Evolutionary conservation across 2,797 vertebrate genomes (phyloP), one percentile per base, ranked within the genome.

Genomic region (Syngnathus rostellatus): DNA sequence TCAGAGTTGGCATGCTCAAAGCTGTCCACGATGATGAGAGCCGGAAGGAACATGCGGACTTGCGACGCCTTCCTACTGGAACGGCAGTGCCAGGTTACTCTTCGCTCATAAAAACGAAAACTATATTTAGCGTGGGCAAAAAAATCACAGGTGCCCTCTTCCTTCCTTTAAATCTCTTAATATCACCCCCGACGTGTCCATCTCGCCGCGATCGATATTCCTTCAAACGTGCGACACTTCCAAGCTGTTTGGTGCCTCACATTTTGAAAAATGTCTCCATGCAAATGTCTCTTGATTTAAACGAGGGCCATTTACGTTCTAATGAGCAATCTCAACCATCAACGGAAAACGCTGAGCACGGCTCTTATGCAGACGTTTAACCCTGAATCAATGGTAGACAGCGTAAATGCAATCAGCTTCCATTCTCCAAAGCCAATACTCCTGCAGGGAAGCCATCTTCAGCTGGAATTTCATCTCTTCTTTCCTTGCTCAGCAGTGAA

Each of bases 401-500:
- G 72, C 71, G 77, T 74, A 83, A 81, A 82, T 39, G 78, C 83
- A 86, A 88, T 86, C 85, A 87, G 81, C 76, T 71, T 78, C 77
- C 68, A 75, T 85, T 83, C 79, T 82, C 77, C 65, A 78, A 79
- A 84, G 84, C 85, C 82, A 80, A 84, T 84, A 83, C 76, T 86
- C 83, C 83, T 84, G 82, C 83, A 80, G 81, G 82, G 81, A 78
- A 69, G 64, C 78, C 75, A 76, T 84, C 81, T 83, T 85, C 79
- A 75, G 72, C 79, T 85, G 71, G 74, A 81, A 81, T 86, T 85
- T 83, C 83, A 85, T 85, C 83, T 83, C 74, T 76, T 82, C 78
- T 84, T 82, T 85, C 68, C 72, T 81, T 64, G 21, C 68, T 76
- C 68, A 65, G 73, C 72, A 58, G 66, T 55, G 68, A 77, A 72